A percentile compares a stretch with the other conserved stretches of the same genome.
These are phyloP conservation scores for Lophotriccus pileatus DNA, from an alignment of 2,797 vertebrate genomes.

Conservation along the genomic window DNA sequence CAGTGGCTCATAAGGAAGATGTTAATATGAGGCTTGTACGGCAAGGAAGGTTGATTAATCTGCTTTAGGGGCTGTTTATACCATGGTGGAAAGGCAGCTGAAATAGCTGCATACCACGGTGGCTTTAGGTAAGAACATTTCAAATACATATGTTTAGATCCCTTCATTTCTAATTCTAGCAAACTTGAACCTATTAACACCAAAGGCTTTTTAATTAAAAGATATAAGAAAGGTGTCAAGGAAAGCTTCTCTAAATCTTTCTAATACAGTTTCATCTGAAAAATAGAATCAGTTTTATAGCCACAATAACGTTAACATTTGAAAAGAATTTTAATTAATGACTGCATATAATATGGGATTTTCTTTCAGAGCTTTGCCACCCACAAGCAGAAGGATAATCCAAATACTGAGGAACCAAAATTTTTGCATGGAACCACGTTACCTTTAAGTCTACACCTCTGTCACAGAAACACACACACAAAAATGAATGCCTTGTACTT, in stretches of 20 bases:
- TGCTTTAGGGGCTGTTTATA: background rate
- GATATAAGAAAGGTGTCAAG: background rate
- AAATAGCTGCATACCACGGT: background rate
- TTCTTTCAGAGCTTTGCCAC: background rate
- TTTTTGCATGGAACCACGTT: background rate
- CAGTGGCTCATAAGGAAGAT: background rate
- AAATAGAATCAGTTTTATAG: background rate
- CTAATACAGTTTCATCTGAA: background rate
- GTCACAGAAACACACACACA: background rate
- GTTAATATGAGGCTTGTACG: background rate
- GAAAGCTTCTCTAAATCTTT: slow-evolving; percentile 16
- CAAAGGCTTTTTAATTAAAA: slow-evolving; percentile 6
- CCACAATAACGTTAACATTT: background rate
- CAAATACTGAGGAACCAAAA: background rate
- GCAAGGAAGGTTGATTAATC: background rate
- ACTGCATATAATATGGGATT: background rate
- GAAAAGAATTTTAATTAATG: slow-evolving; percentile 9
- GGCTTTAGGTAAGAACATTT: background rate
- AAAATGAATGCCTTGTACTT: background rate
- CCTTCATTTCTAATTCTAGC: background rate
- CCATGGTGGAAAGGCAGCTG: background rate
- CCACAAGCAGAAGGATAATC: background rate
- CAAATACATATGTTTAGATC: background rate
- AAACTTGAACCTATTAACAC: slow-evolving; percentile 7
- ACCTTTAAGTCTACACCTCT: background rate